Base-by-base conservation (phyloP, 2,797 vertebrate species). In the Lemur catta region DNA sequence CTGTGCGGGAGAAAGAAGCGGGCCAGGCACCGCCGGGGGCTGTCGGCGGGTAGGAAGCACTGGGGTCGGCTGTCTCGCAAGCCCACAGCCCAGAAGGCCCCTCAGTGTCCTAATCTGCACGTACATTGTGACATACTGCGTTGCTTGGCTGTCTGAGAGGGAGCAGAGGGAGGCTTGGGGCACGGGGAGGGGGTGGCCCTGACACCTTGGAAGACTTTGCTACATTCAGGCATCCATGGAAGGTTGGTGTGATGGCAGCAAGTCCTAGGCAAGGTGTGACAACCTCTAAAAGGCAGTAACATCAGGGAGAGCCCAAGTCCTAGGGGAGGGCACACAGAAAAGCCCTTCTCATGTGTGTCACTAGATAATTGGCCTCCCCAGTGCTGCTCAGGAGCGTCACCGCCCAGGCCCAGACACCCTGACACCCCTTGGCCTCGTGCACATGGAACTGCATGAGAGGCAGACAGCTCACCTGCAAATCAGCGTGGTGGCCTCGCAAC, bases 31-130 rank as follows among this genome's bases (percentile, higher is more conserved):
- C 1, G 0, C 0, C 0, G 2, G 7, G 55, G 26, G 5, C 38
- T 2, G 13, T 18, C 1, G 0, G 0, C 0, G 2, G 1, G 7
- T 28, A 5, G 22, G 24, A 11, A 57, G 76, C 4, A 3, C 52
- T 13, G 22, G 35, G 26, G 4, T 4, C 4, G 0, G 46, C 15
- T 7, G 55, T 2, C 15, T n/a, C 3, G 14, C 9, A 12, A 33
- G 9, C 81, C 35, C 2, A 8, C 7, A 26, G 57, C 78, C 80
- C 13, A 11, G 38, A 75, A 55, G 72, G 50, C 3, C 82, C 48
- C 24, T 33, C 26, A 2, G 38, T 0, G n/a, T 33, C 18, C 17
- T 13, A 4, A 28, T 14, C 74, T 3, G 33, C 65, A 41, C 5
- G 0, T 30, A 41, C 14, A 30, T 38, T 20, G 5, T 52, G 61